A percentile compares a stretch with the other conserved stretches of the same genome.
Conservation (phyloP, 2,797 vertebrate species). For the Melanotaenia boesemani region DNA sequence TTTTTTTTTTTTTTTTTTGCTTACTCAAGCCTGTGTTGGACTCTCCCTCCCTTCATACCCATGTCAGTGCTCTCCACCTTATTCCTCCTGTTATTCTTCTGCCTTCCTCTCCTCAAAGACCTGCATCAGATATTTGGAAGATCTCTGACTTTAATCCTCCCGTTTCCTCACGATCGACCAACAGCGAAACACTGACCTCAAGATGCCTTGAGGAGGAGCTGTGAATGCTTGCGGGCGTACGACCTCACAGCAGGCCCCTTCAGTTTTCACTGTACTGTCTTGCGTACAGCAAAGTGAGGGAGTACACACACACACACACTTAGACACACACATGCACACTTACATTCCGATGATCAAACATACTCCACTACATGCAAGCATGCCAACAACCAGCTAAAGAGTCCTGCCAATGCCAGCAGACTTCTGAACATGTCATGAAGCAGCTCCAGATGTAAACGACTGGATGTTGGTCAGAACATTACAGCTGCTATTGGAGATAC, state of each 20-base stretch:
- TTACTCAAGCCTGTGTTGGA: conserved; percentile 18
- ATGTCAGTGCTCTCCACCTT: conserved; percentile 26
- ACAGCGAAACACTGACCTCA: conserved; percentile 40
- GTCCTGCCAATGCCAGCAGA: conserved; percentile 62
- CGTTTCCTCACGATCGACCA: conserved; percentile 14
- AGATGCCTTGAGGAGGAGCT: conserved; percentile 48
- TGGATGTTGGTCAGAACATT: conserved; percentile 46
- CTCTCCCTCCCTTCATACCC: conserved; percentile 41
- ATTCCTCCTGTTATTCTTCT: not conserved
- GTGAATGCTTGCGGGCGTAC: conserved; percentile 33
- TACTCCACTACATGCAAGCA: conserved; percentile 17
- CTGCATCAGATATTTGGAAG: conserved; percentile 22
- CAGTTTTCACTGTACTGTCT: conserved; percentile 42
- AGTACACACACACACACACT: conserved; percentile 16
- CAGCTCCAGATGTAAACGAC: conserved; percentile 67
- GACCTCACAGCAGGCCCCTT: conserved; percentile 47
- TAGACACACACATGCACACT: conserved; percentile 11
- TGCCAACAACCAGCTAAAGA: conserved; percentile 45
- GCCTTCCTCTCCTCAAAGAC: conserved; percentile 23
- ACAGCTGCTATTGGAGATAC: conserved; percentile 40
- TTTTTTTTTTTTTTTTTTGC: conserved; percentile 7
- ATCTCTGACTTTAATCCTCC: conserved; percentile 36
- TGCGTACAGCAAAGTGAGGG: conserved; percentile 65
- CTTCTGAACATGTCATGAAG: conserved; percentile 54
- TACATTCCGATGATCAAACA: conserved; percentile 31